Base-by-base conservation (phyloP, 2,797 vertebrate species). In the Spheniscus humboldti region DNA sequence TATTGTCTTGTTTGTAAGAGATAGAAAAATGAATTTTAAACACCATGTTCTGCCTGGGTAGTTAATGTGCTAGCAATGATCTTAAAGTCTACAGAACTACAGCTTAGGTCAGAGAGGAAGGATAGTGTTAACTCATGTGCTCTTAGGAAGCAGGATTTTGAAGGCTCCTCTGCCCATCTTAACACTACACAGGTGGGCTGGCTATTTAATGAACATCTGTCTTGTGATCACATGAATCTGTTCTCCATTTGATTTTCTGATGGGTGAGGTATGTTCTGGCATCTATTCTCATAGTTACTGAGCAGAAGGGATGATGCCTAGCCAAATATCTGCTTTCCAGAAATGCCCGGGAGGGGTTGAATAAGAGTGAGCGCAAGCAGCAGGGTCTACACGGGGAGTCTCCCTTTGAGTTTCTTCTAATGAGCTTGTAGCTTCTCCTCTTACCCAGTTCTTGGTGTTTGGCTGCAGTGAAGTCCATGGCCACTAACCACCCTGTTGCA, bases 211-310 rank as follows among this genome's bases (percentile, higher is more conserved):
- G 76, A 92, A 76, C 69, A 77, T 80, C 64, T 94, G 60, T 80
- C 72, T 91, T 78, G 48, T 86, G 94, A 88, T 56, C 73, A 78
- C 17, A 56, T 24, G 23, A 74, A 71, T 86, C 89, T 90, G 37
- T 74, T 90, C 56, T 69, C 60, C 55, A 56, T 86, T 89, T 91
- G 86, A 41, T 82, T 86, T 88, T 91, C 76, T 82, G 45, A 77
- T 72, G 41, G 48, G 16, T 89, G 90, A 94, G 27, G 30, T 83
- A 30, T 83, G 57, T 92, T 94, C 68, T 94, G 91, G 63, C 81
- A 90, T 69, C 59, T 62, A 31, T 79, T 63, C 53, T 89, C 39
- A 43, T 39, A 76, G 52, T 69, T 85, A 66, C 63, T 66, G 55
- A 87, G 59, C 37, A 50, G 77, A 79, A 82, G 37, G 56, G 57